Evolutionary conservation across 2,113 vertebrate species (phyloP).

Genomic region (Channa maculata): DNA sequence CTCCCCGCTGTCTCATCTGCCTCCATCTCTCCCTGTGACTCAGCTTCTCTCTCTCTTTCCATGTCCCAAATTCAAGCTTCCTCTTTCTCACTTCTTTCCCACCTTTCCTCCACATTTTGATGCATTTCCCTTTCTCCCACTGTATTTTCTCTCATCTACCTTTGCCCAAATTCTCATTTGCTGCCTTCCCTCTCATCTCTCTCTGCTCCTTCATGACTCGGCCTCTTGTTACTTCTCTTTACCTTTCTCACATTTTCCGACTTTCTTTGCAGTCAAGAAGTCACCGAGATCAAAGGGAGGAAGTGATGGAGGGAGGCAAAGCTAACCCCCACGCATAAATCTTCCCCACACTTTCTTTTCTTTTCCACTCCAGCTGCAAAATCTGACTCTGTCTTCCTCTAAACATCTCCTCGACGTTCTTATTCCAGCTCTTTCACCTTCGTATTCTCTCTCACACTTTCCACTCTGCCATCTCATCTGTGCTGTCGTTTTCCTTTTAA

Average conservation of each 20-base stretch:
- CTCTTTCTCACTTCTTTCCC: slow-evolving; percentile 36
- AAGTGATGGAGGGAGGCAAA: slow-evolving; percentile 55
- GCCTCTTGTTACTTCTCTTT: slow-evolving; percentile 41
- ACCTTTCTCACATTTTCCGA: slow-evolving; percentile 59
- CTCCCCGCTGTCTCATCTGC: slow-evolving; percentile 49
- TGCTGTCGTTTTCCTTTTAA: not conserved
- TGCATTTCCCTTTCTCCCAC: slow-evolving; percentile 31
- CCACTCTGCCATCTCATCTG: slow-evolving; percentile 1
- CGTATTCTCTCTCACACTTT: slow-evolving; percentile 7
- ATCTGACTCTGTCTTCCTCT: slow-evolving; percentile 36
- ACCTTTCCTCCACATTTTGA: slow-evolving; percentile 39
- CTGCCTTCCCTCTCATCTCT: slow-evolving; percentile 56
- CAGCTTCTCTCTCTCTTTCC: slow-evolving; percentile 29
- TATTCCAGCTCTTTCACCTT: slow-evolving; percentile 3
- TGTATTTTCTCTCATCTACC: slow-evolving; percentile 4
- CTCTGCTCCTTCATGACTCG: slow-evolving; percentile 42
- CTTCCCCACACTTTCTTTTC: slow-evolving; percentile 36
- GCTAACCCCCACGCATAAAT: slow-evolving; percentile 53
- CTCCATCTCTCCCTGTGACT: slow-evolving; percentile 49
- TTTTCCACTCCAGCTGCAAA: slow-evolving; percentile 23
- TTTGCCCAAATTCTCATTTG: slow-evolving; percentile 57
- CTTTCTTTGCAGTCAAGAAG: slow-evolving; percentile 59
- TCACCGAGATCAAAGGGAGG: slow-evolving; percentile 68
- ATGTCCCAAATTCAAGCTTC: slow-evolving; percentile 15
- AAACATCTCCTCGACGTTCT: slow-evolving; percentile 27